Conservation (phyloP, 2,113 vertebrate genomes). For the Mobula hypostoma region DNA sequence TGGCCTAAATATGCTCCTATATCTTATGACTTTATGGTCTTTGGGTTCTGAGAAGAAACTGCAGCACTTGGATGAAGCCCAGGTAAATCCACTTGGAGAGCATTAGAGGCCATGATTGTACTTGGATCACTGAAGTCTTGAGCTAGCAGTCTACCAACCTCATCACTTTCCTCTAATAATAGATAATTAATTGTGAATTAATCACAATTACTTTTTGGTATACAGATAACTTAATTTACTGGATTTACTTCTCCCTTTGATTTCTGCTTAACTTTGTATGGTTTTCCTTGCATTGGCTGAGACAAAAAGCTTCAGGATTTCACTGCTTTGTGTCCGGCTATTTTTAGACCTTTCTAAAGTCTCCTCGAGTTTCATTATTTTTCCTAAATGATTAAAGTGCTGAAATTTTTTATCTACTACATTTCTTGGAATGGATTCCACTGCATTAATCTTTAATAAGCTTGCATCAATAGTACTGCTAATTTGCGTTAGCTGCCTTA, state of each 20-base stretch:
- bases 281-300: background rate
- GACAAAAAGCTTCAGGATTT: background rate
- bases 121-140: too few relatives aligned
- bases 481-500: background rate
- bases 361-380: conserved; percentile 7
- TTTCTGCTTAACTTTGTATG: background rate
- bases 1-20: too few relatives aligned
- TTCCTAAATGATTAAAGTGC: background rate
- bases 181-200: background rate
- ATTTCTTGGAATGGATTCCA: conserved; percentile 4
- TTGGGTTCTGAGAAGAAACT: too few relatives aligned
- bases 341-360: conserved; percentile 12
- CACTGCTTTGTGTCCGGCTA: background rate
- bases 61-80: too few relatives aligned
- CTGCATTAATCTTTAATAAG: conserved; percentile 11
- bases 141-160: too few relatives aligned
- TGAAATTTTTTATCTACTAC: background rate
- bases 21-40: too few relatives aligned
- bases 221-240: background rate
- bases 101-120: too few relatives aligned
- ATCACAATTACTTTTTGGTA: background rate
- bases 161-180: background rate
- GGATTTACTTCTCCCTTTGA: background rate
- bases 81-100: too few relatives aligned
- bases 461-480: conserved; percentile 8